Conservation (phyloP, 2,113 vertebrate genomes). For the Datnioides undecimradiatus region DNA sequence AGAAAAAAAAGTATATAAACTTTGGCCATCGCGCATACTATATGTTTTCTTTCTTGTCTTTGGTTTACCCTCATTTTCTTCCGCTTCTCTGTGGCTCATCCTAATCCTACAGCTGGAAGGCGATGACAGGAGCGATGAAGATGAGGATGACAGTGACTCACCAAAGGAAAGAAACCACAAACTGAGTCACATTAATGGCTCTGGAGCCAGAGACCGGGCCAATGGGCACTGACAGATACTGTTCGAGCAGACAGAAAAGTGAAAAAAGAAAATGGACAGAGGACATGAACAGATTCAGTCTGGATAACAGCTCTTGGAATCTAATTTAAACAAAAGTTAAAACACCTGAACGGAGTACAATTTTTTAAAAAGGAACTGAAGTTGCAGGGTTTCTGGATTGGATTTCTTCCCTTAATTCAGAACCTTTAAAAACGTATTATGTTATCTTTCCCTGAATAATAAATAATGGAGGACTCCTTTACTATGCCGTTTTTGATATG, state of each 20-base stretch:
- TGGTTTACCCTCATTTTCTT: not conserved
- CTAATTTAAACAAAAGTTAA: conserved; percentile 12
- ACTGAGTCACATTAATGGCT: conserved; percentile 58
- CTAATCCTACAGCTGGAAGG: conserved; percentile 69
- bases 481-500: not conserved
- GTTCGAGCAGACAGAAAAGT: not conserved
- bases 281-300: conserved; percentile 26
- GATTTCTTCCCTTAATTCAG: no score
- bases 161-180: conserved; percentile 50
- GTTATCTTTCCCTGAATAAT: not conserved
- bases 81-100: conserved; percentile 11
- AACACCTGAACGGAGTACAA: not conserved
- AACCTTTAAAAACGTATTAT: not conserved
- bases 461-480: conserved; percentile 1
- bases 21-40: not conserved
- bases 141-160: conserved; percentile 73
- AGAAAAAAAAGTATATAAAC: not conserved
- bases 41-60: not conserved
- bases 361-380: conserved; percentile 24
- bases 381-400: conserved; percentile 1
- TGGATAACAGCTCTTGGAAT: conserved; percentile 8
- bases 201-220: conserved; percentile 59
- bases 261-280: not conserved
- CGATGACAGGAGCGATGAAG: conserved; percentile 77
- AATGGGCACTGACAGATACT: conserved; percentile 66